Base-by-base conservation (phyloP, 2,888 invertebrate genomes). In the Thereva nobilitata region DNA sequence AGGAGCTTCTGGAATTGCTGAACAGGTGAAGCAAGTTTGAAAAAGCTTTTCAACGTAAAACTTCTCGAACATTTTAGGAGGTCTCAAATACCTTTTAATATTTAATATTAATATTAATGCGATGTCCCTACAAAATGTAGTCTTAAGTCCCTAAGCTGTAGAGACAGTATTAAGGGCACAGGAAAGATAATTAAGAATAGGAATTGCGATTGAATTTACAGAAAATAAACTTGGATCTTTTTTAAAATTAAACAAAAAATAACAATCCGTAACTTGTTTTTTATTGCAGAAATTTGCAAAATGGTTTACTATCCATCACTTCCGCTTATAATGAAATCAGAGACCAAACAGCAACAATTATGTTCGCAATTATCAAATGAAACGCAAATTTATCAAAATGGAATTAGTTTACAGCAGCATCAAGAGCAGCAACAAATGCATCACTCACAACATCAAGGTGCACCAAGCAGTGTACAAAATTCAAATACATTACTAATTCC, bases 221-320 rank as follows among this genome's bases (percentile, higher is more conserved):
- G 23, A 23, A 23, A 23, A 23, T 23, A 23, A 23, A 23, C 23
- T 23, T 23, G 2, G 23, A 23, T 23, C 2, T 2, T 23, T 23
- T 23, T 23, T 23, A 23, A 23, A 23, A 23, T 2, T 23, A 23
- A 23, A 23, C 23, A 23, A n/a, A n/a, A n/a, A n/a, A 41, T 12
- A 10, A 34, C 10, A 37, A 41, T 49, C 5, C 35, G 4, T 50
- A 5, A 55, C 49, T 1, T 12, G 34, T 45, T 83, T 83, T 75
- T 79, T 77, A 73, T 8, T 50, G 70, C 66, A 81, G 80, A 79
- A 72, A 72, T 74, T 69, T 71, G 71, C 73, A 80, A 79, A 70
- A 81, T 81, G 81, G 81, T 81, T 66, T 81, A 81, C 72, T 80
- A 81, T 71, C 76, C 79, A 69, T 75, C 81, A 55, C 75, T 78